Evolutionary conservation across 92 coral and sea anemone genomes (phyloP), one percentile per base, ranked within the genome.

Genomic region (Porites lobata): DNA sequence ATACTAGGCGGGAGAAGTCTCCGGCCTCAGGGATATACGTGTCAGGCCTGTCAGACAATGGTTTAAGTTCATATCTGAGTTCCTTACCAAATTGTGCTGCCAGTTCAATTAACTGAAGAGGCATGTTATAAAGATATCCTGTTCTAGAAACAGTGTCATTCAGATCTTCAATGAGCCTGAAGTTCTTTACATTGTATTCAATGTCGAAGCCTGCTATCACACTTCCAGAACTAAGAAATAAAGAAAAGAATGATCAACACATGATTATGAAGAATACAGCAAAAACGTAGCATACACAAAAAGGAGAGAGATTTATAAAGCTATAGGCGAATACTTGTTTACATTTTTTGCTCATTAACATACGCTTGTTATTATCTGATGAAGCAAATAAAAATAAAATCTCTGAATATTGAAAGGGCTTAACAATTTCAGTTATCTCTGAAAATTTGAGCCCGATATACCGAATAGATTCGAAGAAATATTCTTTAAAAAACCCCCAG

Each of bases 181-280:
- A 79, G 21, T 64, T 19, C 0, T 52, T 63, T 4, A 19, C 83
- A 47, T 79, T 79, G 71, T 64, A 79, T 19, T 38, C 26, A 13
- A 79, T 64, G 2, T 24, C 47, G 59, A 79, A 79, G 9, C 50
- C 56, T 9, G 71, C 72, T 6, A 18, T 63, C 10, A 79, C 62
- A 68, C 72, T 79, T 43, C 83, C 83, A 24, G 12, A 77, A 75
- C 14, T 6, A 76, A 47, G 79, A 54, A 75, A 8, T 7, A 62
- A 38, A 38, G 47, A 38, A 38, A 38, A 38, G 47, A 38, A 38
- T 0, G 7, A 0, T 38, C 47, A 38, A 14, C 5, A 56, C 61
- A 56, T 10, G 15, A 56, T 56, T 56, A 56, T 10, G 61, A 56
- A 56, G 1, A 56, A 38, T 38, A 38, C 47, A 38, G 6, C 47